Evolutionary conservation across 2,113 vertebrate species (phyloP), one percentile per base, ranked within the genome.

Genomic region (Anser brachyrhynchus): DNA sequence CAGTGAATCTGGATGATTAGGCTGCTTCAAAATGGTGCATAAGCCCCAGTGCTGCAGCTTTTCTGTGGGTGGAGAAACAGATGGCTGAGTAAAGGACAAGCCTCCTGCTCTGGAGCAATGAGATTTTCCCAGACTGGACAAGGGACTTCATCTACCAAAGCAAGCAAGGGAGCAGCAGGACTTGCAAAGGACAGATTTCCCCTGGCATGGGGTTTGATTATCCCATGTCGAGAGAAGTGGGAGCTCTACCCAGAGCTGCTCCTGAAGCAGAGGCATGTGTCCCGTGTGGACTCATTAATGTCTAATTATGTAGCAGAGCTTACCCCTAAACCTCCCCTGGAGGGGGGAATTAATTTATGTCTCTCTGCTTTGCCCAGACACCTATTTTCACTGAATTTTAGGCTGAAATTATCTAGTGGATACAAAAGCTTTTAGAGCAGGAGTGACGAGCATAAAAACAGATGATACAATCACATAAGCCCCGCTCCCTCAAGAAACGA

Each of bases 261-360:
- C 72, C 57, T 41, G 65, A 71, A 94, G 72, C 91, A 62, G 52
- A 90, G 65, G 33, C 51, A 10, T 9, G 51, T 61, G 66, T 87
- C 93, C 87, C 44, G 0, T 33, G 87, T 89, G 93, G 81, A 80
- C 89, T 95, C 91, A 95, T 96, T 93, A 96, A 78, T 52, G 44
- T 14, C 87, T 87, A 87, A 95, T 91, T 91, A 91, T 41, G 66
- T 73, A 87, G 77, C 77, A 81, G 77, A 92, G 74, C 74, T 87
- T 79, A 78, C 15, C 57, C 43, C 54, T 72, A 87, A 75, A 88
- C 70, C 77, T 89, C 49, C 66, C 84, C 81, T 91, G n/a, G 20
- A 89, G 70, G 49, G 80, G 44, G 20, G 58, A 76, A 92, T 94
- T 89, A 77, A 94, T 97, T 81, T 95, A 61, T 74, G 61, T 64